Percentiles rank a stretch among this genome's conserved stretches.
Evolutionary conservation across 2,797 vertebrate genomes (phyloP).

Genomic region (Myotis planiceps): DNA sequence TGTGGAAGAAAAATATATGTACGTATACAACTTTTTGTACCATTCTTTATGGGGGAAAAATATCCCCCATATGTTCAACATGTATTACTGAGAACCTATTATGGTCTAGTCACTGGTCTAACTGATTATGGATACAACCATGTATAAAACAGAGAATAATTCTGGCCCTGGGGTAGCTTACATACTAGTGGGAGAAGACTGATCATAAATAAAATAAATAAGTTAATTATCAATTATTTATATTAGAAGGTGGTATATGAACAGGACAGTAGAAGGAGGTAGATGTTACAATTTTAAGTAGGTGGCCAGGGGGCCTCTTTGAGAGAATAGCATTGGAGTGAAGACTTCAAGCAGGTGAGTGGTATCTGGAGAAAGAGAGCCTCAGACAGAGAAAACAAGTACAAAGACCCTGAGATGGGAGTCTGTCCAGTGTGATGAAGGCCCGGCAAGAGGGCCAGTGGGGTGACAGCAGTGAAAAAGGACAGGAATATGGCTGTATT

Average conservation of each 20-base stretch:
- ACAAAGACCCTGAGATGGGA: not conserved
- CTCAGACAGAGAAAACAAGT: not conserved
- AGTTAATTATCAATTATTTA: not conserved
- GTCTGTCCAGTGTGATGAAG: accelerated
- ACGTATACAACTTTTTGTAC: not conserved
- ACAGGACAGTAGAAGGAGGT: not conserved
- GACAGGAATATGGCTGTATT: not conserved
- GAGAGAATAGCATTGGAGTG: not conserved
- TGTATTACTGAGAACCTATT: not conserved
- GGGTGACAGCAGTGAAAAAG: not conserved
- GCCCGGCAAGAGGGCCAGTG: not conserved
- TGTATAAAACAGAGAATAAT: not conserved
- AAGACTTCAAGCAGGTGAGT: not conserved
- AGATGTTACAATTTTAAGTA: not conserved
- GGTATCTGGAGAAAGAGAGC: not conserved
- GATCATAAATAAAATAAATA: not conserved
- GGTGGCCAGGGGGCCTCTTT: not conserved
- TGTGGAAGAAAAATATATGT: not conserved
- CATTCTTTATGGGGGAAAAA: not conserved
- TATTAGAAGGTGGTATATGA: not conserved
- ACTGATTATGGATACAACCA: not conserved
- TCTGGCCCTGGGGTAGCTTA: not conserved
- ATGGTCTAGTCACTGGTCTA: not conserved
- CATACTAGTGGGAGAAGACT: not conserved
- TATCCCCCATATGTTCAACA: not conserved